Base-by-base conservation (phyloP, 2,888 invertebrate genomes). In the Reticulitermes lucifugus region DNA sequence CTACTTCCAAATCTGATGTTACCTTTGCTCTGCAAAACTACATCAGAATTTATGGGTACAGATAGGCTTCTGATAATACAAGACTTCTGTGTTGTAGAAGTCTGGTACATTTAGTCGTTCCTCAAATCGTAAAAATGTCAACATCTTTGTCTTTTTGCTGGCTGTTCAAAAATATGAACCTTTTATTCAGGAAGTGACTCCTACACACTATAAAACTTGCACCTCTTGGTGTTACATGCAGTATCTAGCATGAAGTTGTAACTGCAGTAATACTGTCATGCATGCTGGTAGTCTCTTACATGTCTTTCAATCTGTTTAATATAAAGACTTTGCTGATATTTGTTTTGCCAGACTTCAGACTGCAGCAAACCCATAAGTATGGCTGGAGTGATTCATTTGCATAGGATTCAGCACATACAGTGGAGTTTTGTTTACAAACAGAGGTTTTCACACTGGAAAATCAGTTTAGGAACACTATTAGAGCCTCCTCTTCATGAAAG, bases 381-480 rank as follows among this genome's bases (percentile, higher is more conserved):
- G 46, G 35, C 35, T 35, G 51, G 0, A 51, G 51, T 51, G 51
- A 51, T 51, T 14, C 55, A 55, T 3, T 18, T 77, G 46, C 21
- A 77, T n/a, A 77, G 43, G 22, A 9, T 51, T 22, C 46, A 77
- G 22, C 5, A 51, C 21, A 18, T 18, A 9, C 22, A 35, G 25
- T n/a, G 22, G n/a, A 1, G 46, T 77, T 21, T 77, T n/a, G 7
- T 35, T 46, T 51, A 6, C n/a, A 77, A n/a, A 9, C 35, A 65
- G 46, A 86, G 70, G 79, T 59, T 79, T 75, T 85, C 84, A 83
- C 75, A 85, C 29, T 84, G 65, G n/a, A 83, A 84, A 51, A 86
- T 85, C 22, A 85, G 41, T 59, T 86, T 86, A 29, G 83, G 84
- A 43, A 86, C 85, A 75, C 85, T 85, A 29, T 85, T 84, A 79